Evolutionary conservation across 2,113 vertebrate species (phyloP), one percentile per base, ranked within the genome.

Genomic region (Fregata magnificens): DNA sequence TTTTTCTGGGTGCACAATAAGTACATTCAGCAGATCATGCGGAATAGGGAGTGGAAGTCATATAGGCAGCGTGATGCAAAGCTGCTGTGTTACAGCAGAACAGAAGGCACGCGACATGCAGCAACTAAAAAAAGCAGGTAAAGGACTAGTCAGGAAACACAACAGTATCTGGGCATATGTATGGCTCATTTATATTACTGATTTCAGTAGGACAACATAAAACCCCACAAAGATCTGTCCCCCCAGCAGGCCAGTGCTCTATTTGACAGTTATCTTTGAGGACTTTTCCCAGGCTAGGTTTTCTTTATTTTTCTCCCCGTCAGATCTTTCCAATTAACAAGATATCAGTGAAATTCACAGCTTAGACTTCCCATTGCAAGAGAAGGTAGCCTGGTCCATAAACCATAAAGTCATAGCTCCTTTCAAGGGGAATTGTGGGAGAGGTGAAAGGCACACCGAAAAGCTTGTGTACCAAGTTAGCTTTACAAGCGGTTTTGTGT

Each of bases 1-100:
- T 95, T 95, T 52, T 92, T 76, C 55, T 44, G 65, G 74, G 62
- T 59, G 71, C 63, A 93, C 65, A 94, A 3, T 47, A 93, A 86
- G 49, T 69, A 94, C 32, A 65, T 83, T 81, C 13, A 89, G 69
- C 70, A 76, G 73, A 58, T 50, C 70, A 88, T 58, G 79, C 70
- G 88, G 73, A 67, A 85, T 49, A 40, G 85, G 82, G 66, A 84
- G 44, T 25, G 42, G 52, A 53, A 87, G 34, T 62, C 53, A 61
- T 15, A 90, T 3, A 76, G 42, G 62, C 74, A 88, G 66, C 65
- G 56, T 77, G 62, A 49, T 15, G 59, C 49, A 61, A 86, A 95
- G 40, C 62, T 69, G 80, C 38, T 25, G 52, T 29, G 24, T 31
- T 50, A 49, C 36, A 49, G 47, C 29, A 47, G n/a, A 76, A 34